Evolutionary conservation across 1,140 invertebrate genomes (phyloP), one percentile per base, ranked within the genome.

Genomic region (Tribolium castaneum): DNA sequence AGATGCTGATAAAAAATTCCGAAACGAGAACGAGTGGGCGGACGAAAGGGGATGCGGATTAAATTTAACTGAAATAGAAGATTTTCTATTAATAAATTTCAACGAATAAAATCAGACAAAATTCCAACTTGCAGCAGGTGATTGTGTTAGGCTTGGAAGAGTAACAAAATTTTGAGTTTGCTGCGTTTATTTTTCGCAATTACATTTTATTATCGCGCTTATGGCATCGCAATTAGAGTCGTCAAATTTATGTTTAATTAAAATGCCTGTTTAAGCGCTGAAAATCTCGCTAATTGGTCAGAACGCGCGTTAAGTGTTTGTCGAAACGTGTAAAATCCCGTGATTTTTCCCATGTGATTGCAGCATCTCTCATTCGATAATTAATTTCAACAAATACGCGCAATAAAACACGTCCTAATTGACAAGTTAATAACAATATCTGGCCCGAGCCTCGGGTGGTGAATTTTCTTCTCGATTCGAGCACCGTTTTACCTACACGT

Each of bases 351-450:
- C 39, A 35, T 35, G 39, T 66, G 25, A 6, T 13, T 34, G 9
- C 66, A 39, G 34, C 10, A 9, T 49, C 39, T 75, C 19, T 50
- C 10, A 52, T 75, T 16, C 10, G 30, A 75, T 56, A 59, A 59
- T 75, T 75, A 75, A 75, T 75, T 75, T 22, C 52, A 59, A 59
- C 73, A 75, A 75, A 66, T 66, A 12, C 59, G 30, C 30, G 59
- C 59, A 66, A 66, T 66, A 66, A 66, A 66, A 34, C 59, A 66
- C 59, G 30, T 34, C 59, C 52, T 73, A 73, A 73, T 73, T 73
- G 71, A 73, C 71, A 73, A 73, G 71, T 73, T 73, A 73, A 73
- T 73, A 73, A 73, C 30, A 73, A 73, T 73, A 73, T 73, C 71
- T 66, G 59, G 25, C 16, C 19, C 7, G 19, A 16, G 19, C 71